Evolutionary conservation across 2,113 vertebrate species (phyloP).

Genomic region (Chroicocephalus ridibundus): DNA sequence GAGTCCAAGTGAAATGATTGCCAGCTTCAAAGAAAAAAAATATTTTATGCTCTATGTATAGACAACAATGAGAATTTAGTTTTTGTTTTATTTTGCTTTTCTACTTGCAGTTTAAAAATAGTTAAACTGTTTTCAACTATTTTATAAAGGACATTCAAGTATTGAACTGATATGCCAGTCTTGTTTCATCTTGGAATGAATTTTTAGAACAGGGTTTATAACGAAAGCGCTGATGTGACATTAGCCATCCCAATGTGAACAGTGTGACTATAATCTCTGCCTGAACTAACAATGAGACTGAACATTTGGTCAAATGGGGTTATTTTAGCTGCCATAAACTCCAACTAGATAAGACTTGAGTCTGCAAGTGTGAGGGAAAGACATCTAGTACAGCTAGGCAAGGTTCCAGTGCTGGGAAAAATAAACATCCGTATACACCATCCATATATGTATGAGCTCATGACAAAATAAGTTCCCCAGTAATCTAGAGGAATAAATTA

Average conservation of each 20-base stretch:
- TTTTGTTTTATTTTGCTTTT: background rate
- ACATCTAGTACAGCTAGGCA: background rate
- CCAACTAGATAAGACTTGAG: background rate
- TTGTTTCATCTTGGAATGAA: background rate
- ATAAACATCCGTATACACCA: background rate
- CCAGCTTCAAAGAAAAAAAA: background rate
- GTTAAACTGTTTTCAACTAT: background rate
- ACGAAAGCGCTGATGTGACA: background rate
- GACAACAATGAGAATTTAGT: background rate
- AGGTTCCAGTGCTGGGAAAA: background rate
- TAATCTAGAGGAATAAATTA: background rate
- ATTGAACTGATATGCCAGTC: background rate
- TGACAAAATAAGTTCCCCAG: background rate
- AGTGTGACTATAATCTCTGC: background rate
- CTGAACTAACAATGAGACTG: background rate
- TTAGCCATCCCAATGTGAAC: background rate
- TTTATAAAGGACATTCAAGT: background rate
- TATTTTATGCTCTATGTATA: background rate
- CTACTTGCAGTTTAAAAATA: background rate
- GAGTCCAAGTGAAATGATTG: background rate
- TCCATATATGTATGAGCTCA: accelerated
- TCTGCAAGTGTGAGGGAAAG: background rate
- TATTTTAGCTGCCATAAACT: background rate
- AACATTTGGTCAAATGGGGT: background rate
- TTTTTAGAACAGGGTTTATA: background rate